Conservation (phyloP, 2,113 vertebrate genomes). For the Podarcis cretensis region DNA sequence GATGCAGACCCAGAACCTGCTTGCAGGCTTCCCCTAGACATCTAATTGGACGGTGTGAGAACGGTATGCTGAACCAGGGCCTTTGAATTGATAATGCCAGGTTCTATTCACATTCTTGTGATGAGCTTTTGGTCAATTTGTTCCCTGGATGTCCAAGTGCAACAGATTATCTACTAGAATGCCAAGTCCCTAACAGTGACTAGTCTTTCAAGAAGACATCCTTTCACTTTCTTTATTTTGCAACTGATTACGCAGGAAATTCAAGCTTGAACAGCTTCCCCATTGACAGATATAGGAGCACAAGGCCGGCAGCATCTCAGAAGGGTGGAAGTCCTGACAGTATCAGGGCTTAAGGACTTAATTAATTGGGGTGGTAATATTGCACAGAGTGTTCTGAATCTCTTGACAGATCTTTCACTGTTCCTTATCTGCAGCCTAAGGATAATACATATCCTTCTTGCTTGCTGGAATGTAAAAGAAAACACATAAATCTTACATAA, state of each 20-base stretch:
- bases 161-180: not conserved
- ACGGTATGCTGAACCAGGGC: too few species aligned
- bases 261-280: not conserved
- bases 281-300: not conserved
- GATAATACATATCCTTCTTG: not conserved
- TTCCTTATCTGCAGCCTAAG: not conserved
- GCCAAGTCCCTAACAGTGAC: not conserved
- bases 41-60: too few species aligned
- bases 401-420: not conserved
- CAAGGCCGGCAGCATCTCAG: not conserved
- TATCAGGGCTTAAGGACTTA: not conserved
- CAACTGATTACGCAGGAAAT: not conserved
- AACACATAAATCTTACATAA: conserved; percentile 41
- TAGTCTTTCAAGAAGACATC: not conserved
- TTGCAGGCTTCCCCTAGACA: too few species aligned
- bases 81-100: too few species aligned
- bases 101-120: not conserved
- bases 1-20: too few species aligned
- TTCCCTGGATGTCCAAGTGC: not conserved
- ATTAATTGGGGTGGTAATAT: not conserved
- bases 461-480: not conserved
- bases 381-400: not conserved
- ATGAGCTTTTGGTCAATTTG: not conserved
- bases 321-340: not conserved
- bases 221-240: not conserved